These are phyloP conservation scores for Pimpla rufipes DNA, from an alignment of 2,888 invertebrate genomes.

Conservation along the genomic window DNA sequence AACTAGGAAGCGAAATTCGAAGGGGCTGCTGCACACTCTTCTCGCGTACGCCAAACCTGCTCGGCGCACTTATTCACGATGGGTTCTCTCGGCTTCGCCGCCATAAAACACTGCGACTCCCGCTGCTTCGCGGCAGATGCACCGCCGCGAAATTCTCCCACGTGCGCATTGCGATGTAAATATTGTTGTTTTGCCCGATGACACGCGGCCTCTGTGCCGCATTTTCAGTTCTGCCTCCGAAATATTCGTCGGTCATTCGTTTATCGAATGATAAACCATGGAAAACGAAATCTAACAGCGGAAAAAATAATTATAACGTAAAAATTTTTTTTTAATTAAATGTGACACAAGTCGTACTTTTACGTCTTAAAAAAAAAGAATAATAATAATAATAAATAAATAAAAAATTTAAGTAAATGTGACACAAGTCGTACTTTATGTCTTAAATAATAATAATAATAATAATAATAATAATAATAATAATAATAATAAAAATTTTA, in stretches of 20 bases:
- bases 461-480: no score
- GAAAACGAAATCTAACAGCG: no score
- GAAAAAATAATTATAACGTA: background rate
- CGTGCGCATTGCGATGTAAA: background rate
- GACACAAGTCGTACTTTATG: no score
- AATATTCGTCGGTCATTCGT: background rate
- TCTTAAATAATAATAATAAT: no score
- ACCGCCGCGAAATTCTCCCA: background rate
- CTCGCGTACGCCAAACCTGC: constrained; percentile 13
- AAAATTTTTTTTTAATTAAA: no score
- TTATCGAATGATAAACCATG: no score
- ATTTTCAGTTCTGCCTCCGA: background rate
- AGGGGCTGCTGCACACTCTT: background rate
- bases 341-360: no score
- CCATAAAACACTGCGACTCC: background rate
- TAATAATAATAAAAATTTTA: no score
- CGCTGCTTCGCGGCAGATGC: background rate
- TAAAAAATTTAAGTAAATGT: background rate
- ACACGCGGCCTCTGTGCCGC: no score
- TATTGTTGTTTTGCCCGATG: background rate
- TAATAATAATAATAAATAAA: background rate
- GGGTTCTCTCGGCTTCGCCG: background rate
- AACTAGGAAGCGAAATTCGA: constrained; percentile 43
- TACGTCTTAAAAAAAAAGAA: background rate
- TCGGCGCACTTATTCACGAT: constrained; percentile 18